These are phyloP conservation scores for Ips nitidus DNA, from an alignment of 1,140 invertebrate species.

Conservation along the genomic window DNA sequence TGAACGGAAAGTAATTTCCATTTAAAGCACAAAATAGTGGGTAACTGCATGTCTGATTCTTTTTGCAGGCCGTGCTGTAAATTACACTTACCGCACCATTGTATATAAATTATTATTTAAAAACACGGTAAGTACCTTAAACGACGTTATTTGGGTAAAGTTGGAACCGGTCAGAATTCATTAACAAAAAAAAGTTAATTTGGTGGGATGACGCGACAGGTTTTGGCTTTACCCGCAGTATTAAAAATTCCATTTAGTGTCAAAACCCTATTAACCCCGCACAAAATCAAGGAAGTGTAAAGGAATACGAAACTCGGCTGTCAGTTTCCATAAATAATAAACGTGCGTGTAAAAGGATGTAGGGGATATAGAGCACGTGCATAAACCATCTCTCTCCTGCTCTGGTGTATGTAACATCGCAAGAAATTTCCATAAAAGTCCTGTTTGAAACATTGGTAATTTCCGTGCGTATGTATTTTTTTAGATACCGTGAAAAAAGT, in stretches of 20 bases:
- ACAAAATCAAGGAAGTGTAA: slow-evolving; percentile 5
- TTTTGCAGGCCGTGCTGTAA: too few species aligned
- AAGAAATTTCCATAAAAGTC: not conserved
- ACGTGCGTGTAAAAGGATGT: not conserved
- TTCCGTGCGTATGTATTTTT: too few species aligned
- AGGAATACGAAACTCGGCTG: not conserved
- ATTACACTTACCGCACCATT: too few species aligned
- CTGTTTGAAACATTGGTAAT: too few species aligned
- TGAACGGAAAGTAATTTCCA: too few species aligned
- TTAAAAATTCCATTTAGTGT: not conserved
- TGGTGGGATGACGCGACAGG: not conserved
- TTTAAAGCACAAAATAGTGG: too few species aligned
- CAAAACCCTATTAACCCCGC: not conserved
- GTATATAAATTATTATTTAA: too few species aligned
- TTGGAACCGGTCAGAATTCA: not conserved
- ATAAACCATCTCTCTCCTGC: not conserved
- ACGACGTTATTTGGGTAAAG: too few species aligned
- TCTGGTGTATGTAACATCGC: not conserved
- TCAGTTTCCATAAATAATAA: slow-evolving; percentile 7
- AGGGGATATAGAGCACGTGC: not conserved
- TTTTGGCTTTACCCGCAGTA: not conserved
- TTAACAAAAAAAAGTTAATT: not conserved
- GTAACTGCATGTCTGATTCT: too few species aligned
- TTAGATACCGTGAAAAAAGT: too few species aligned
- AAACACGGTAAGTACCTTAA: too few species aligned